Base-by-base conservation (phyloP, 64 coral and sea anemone species). In the Actinia tenebrosa region DNA sequence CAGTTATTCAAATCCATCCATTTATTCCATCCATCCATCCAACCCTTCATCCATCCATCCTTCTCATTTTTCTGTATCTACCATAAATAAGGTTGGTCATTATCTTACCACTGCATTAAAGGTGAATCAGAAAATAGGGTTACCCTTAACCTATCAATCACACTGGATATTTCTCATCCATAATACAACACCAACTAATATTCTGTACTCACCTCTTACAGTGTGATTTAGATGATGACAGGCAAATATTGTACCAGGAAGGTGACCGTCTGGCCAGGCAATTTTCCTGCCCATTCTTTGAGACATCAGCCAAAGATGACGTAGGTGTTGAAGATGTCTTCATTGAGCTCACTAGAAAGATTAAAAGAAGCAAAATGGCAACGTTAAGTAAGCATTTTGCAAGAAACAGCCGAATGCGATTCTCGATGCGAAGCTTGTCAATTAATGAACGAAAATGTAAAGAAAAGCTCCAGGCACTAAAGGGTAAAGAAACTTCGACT, bases 261-360 rank as follows among this genome's bases (percentile, higher is more conserved):
- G 94, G 91, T 25, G 92, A 93, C 18, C 91, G 77, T 68, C 86
- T 96, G 10, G 88, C 94, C 26, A 87, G 78, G 14, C 77, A 85
- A n/a, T 84, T 96, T 44, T 84, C 89, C 16, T 96, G 94, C 37
- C 82, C 86, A 15, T 93, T 96, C 83, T 88, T 90, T 77, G 94
- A 96, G 27, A 96, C 94, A 3, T 96, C 94, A 7, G 94, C 94
- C 16, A 96, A 96, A 63, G 82, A 93, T 42, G 94, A 96, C 91
- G 88, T 93, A 5, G 88, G 88, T 14, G 91, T 96, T 1, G 94
- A 79, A 17, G 94, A 96, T 82, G 86, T 96, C 68, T 96, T 96
- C 52, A 42, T 60, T 54, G 86, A 55, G 37, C 85, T 96, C 81
- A 90, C 92, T 11, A 83, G 87, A 78, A 77, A 84, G 22, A 85